Conservation (phyloP, 2,113 vertebrate species). For the Albula goreensis region DNA sequence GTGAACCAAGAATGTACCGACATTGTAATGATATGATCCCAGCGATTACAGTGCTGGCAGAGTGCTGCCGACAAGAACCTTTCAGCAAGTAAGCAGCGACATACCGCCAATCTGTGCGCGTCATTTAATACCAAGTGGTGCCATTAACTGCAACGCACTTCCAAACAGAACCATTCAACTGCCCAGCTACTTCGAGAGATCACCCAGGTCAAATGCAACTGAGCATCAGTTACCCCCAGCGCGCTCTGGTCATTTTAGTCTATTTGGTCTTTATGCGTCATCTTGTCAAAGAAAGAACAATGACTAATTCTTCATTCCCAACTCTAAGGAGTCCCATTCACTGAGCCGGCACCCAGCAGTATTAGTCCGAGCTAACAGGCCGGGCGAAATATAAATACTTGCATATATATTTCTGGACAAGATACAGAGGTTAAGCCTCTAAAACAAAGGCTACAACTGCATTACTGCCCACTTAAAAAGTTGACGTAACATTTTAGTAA, state of each 20-base stretch:
- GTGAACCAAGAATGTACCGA: background rate
- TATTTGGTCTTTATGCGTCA: background rate
- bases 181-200: background rate
- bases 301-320: background rate
- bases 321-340: background rate
- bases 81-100: background rate
- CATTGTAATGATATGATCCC: background rate
- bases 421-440: no score
- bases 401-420: no score
- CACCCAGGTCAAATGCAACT: background rate
- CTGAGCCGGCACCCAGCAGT: background rate
- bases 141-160: background rate
- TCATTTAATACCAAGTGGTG: constrained; percentile 2
- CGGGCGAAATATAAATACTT: background rate
- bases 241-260: background rate
- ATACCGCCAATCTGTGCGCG: background rate
- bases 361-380: background rate
- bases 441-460: no score
- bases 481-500: no score
- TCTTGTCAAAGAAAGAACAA: background rate
- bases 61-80: background rate
- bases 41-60: background rate
- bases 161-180: background rate
- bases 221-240: background rate
- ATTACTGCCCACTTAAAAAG: no score